Evolutionary conservation across 2,888 invertebrate genomes (phyloP).

Genomic region (Thysanoteuthis rhombus): DNA sequence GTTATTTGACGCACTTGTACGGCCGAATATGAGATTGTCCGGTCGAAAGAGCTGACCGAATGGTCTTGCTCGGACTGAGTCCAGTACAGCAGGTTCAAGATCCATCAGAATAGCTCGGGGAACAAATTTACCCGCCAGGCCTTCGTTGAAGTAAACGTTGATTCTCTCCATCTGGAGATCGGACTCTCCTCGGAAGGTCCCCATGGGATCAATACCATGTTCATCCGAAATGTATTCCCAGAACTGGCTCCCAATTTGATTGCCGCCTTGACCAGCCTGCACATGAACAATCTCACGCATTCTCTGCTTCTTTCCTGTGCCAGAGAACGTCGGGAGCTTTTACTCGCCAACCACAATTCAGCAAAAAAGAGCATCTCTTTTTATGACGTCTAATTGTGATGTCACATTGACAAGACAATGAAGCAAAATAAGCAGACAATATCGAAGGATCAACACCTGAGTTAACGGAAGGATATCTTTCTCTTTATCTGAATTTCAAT

Average conservation of each 20-base stretch:
- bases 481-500: too few relatives aligned
- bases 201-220: conserved; percentile 62
- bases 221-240: conserved; percentile 87
- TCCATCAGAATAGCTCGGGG: neutral
- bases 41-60: conserved; percentile 59
- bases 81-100: neutral
- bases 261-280: conserved; percentile 1
- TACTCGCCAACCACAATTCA: neutral
- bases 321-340: neutral
- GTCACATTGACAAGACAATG: neutral
- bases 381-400: neutral
- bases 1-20: neutral
- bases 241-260: conserved; percentile 37
- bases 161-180: conserved; percentile 88
- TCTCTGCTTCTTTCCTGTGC: neutral
- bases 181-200: conserved; percentile 75
- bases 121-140: conserved; percentile 58
- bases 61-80: neutral
- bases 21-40: neutral
- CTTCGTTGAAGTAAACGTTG: conserved; percentile 92
- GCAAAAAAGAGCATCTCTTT: neutral
- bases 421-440: too few relatives aligned
- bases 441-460: neutral
- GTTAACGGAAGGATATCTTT: too few relatives aligned
- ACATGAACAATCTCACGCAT: conserved; percentile 20